Evolutionary conservation across 2,113 vertebrate species (phyloP).

Genomic region (Saccopteryx bilineata): DNA sequence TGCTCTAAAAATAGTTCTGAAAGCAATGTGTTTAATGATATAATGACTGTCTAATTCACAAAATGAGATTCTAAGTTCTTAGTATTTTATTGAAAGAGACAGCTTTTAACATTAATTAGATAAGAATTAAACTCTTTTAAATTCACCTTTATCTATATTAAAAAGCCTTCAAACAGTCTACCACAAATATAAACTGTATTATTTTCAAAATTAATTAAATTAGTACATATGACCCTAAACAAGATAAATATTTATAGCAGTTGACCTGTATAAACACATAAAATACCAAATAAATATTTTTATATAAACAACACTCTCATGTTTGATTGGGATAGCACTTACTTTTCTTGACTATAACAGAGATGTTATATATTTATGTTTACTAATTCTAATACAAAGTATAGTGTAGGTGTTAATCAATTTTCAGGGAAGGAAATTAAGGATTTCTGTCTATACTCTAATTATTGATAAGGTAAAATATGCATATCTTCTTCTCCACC

Average conservation of each 20-base stretch:
- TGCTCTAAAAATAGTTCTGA: background rate
- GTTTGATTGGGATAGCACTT: background rate
- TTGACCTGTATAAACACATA: background rate
- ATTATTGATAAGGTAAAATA: background rate
- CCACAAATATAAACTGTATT: background rate
- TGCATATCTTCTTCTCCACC: background rate
- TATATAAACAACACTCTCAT: background rate
- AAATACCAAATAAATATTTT: slow-evolving; percentile 9
- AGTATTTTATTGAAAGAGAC: background rate
- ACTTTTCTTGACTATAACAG: background rate
- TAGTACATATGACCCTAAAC: background rate
- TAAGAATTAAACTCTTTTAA: slow-evolving; percentile 26
- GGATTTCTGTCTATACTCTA: background rate
- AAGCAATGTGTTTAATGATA: slow-evolving; percentile 48
- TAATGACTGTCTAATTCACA: slow-evolving; percentile 43
- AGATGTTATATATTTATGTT: background rate
- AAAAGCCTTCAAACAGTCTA: background rate
- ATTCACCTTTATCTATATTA: slow-evolving; percentile 51
- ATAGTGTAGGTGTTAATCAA: background rate
- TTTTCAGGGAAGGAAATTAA: slow-evolving; percentile 38
- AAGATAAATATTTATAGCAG: background rate
- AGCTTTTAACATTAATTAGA: background rate
- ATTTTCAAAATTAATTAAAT: background rate
- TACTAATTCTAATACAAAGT: background rate
- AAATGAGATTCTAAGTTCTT: background rate